Conservation (phyloP, 2,888 invertebrate genomes). For the Drosophila stalkeri region DNA sequence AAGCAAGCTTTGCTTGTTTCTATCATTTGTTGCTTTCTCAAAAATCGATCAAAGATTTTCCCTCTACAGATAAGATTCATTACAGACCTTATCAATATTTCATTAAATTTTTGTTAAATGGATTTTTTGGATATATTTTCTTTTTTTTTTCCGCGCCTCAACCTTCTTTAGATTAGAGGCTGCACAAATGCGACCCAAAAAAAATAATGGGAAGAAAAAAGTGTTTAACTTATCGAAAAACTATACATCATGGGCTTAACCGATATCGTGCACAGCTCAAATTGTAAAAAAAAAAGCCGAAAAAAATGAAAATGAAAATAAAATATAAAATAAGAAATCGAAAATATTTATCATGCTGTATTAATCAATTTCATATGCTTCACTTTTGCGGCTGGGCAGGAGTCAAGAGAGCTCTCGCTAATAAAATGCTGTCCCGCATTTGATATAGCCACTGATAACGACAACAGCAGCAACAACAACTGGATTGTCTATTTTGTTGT, state of each 20-base stretch:
- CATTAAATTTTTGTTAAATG: constrained; percentile 37
- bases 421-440: constrained; percentile 68
- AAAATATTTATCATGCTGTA: constrained; percentile 76
- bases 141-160: constrained; percentile 17
- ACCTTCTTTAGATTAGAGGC: constrained; percentile 29
- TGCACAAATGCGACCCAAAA: constrained; percentile 21
- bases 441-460: constrained; percentile 70
- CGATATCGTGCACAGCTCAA: constrained; percentile 54
- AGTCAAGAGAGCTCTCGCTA: constrained; percentile 18
- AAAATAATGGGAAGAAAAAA: neutral
- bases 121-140: constrained; percentile 22
- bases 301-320: constrained; percentile 28
- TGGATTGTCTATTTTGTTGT: constrained; percentile 17
- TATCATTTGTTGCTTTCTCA: constrained; percentile 31
- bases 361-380: constrained; percentile 76
- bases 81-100: constrained; percentile 23
- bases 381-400: constrained; percentile 17
- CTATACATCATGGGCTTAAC: constrained; percentile 73
- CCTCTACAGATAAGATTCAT: constrained; percentile 40
- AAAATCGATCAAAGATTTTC: constrained; percentile 27
- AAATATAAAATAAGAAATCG: constrained; percentile 36
- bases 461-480: constrained; percentile 19
- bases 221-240: constrained; percentile 52
- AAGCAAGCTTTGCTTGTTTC: constrained; percentile 9
- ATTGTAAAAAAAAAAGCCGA: constrained; percentile 11